A percentile compares a stretch with the other conserved stretches of the same genome.
Evolutionary conservation across 23 tunicate genomes (phyloP).

Genomic region (Botrylloides violaceus): DNA sequence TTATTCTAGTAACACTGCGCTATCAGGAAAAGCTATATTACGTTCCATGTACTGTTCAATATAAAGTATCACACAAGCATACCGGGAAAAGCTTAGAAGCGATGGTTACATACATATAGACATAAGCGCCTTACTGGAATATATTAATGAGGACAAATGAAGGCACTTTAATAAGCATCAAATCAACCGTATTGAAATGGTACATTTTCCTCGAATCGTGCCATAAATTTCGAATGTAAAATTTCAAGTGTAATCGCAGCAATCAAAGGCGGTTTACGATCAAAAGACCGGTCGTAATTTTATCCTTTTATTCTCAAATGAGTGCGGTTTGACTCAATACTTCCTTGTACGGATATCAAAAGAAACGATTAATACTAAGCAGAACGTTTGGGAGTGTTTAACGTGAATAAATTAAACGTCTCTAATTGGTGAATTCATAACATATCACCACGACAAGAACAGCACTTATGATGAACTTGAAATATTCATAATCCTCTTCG

Average conservation of each 20-base stretch:
- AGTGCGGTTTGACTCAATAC: not conserved
- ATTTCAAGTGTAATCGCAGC: not conserved
- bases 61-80: no score
- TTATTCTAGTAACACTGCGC: no score
- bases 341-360: constrained; percentile 2
- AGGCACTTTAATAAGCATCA: not conserved
- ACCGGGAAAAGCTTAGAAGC: no score
- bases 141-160: no score
- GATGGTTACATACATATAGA: no score
- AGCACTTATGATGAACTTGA: not conserved
- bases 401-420: not conserved
- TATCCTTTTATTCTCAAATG: not conserved
- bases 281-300: not conserved
- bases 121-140: no score
- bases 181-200: not conserved
- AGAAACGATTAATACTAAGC: not conserved
- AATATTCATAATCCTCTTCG: not conserved
- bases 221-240: not conserved
- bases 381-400: not conserved
- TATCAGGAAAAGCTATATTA: no score
- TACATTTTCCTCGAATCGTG: not conserved
- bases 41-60: no score
- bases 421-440: not conserved
- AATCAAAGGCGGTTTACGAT: not conserved
- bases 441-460: not conserved